A percentile compares a stretch with the other conserved stretches of the same genome.
Conservation (phyloP, 1,140 invertebrate species). For the Drosophila subpulchrella region DNA sequence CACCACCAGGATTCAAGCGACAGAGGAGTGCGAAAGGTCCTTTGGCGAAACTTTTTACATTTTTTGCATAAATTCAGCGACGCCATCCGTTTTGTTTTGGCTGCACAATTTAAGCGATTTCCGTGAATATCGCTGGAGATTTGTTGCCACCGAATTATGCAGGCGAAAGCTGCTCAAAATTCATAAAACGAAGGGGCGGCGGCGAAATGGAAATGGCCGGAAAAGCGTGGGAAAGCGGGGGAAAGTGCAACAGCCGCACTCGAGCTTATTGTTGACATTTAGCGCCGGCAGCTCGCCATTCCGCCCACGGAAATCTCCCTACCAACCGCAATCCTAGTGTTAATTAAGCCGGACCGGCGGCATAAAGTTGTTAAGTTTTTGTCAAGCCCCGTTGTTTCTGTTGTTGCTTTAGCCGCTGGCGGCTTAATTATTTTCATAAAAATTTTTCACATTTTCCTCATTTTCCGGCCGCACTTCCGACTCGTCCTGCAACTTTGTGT, state of each 20-base stretch:
- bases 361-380: slow-evolving; percentile 75
- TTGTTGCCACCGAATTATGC: slow-evolving; percentile 54
- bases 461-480: slow-evolving; percentile 31
- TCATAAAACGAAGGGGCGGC: slow-evolving; percentile 31
- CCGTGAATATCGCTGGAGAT: slow-evolving; percentile 47
- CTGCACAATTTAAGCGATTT: slow-evolving; percentile 55
- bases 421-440: slow-evolving; percentile 72
- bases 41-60: slow-evolving; percentile 36
- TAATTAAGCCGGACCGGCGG: slow-evolving; percentile 69
- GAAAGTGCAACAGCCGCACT: slow-evolving; percentile 45
- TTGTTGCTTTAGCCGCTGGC: slow-evolving; percentile 50
- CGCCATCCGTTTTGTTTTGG: slow-evolving; percentile 33
- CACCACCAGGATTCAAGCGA: slow-evolving; percentile 18
- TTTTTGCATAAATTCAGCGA: slow-evolving; percentile 66
- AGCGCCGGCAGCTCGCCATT: slow-evolving; percentile 15
- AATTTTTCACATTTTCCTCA: slow-evolving; percentile 19
- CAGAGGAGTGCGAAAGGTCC: slow-evolving; percentile 4
- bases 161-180: slow-evolving; percentile 53
- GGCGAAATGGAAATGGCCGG: slow-evolving; percentile 14
- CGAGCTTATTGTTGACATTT: slow-evolving; percentile 62
- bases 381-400: slow-evolving; percentile 24
- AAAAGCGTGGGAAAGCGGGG: slow-evolving; percentile 18
- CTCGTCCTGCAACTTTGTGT: slow-evolving; percentile 16
- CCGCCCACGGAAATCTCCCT: slow-evolving; percentile 14
- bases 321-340: slow-evolving; percentile 45